Percentiles rank a stretch among this genome's conserved stretches.
Evolutionary conservation across 2,888 invertebrate species (phyloP).

Genomic region (Julus scandinavius): DNA sequence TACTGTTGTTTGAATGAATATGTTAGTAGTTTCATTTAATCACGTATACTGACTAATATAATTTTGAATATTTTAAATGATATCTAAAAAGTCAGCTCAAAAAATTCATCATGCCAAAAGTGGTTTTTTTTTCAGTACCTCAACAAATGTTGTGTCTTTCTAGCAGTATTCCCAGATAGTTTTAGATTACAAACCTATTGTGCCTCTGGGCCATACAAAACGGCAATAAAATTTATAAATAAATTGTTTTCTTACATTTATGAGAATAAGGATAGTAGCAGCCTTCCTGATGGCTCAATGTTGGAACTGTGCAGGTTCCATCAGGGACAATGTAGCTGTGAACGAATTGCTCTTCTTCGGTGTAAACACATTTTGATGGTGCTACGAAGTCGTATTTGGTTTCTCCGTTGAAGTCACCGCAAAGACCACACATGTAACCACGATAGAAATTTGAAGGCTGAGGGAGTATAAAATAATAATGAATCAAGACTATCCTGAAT

Average conservation of each 20-base stretch:
- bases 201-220: not conserved
- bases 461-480: not conserved
- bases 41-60: not conserved
- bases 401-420: conserved; percentile 62
- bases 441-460: conserved; percentile 60
- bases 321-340: conserved; percentile 57
- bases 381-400: conserved; percentile 59
- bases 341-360: conserved; percentile 44
- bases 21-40: not conserved
- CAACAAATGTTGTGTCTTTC: not conserved
- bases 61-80: not conserved
- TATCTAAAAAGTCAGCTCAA: not conserved
- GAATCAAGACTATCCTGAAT: not conserved
- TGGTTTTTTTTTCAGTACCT: not conserved
- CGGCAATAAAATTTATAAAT: not conserved
- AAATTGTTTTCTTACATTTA: conserved; percentile 28
- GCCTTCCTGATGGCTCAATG: not conserved
- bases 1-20: not conserved
- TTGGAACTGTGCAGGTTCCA: conserved; percentile 53
- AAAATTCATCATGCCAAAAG: not conserved
- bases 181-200: conserved; percentile 33
- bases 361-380: conserved; percentile 58
- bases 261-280: conserved; percentile 51
- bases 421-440: conserved; percentile 61
- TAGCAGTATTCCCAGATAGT: conserved; percentile 27